Percentiles rank a stretch among this genome's conserved stretches.
These are phyloP conservation scores for Spheniscus humboldti DNA, from an alignment of 2,797 vertebrate species.

Conservation along the genomic window DNA sequence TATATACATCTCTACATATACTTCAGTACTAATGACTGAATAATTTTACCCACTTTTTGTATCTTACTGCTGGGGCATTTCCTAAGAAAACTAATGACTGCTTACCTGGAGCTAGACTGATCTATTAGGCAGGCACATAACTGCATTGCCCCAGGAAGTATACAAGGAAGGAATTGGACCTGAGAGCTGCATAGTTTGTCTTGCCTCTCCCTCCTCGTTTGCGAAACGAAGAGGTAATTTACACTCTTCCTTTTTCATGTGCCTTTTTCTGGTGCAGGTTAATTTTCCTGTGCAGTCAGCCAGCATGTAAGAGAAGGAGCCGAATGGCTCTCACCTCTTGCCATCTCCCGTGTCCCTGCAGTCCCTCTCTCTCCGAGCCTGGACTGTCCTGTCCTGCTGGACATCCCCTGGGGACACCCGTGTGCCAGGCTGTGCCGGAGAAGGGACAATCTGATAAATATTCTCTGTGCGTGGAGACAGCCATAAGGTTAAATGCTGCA, in stretches of 20 bases:
- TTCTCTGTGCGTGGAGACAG: rapidly evolving
- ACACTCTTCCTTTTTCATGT: neutral
- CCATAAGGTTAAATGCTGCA: neutral
- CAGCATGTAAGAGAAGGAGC: neutral
- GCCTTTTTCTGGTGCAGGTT: neutral
- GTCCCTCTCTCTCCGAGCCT: neutral
- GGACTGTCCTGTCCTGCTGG: neutral
- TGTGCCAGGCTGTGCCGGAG: neutral
- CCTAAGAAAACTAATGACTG: conserved; percentile 30
- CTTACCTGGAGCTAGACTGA: neutral
- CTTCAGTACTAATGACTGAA: neutral
- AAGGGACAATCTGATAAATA: neutral
- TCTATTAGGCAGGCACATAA: neutral
- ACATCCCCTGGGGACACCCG: neutral
- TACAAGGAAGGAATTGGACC: neutral
- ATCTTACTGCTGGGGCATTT: conserved; percentile 18
- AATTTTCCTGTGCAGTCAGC: neutral
- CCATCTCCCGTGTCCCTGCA: neutral
- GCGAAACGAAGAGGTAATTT: neutral
- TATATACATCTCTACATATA: neutral
- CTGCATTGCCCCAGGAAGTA: neutral
- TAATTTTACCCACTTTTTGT: conserved; percentile 20
- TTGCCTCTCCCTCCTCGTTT: neutral
- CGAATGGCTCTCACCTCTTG: neutral
- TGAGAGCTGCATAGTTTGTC: neutral